phyloP scores from a whole-genome alignment of 2,888 invertebrate species.

The Aspidiotus rigidus region DNA sequence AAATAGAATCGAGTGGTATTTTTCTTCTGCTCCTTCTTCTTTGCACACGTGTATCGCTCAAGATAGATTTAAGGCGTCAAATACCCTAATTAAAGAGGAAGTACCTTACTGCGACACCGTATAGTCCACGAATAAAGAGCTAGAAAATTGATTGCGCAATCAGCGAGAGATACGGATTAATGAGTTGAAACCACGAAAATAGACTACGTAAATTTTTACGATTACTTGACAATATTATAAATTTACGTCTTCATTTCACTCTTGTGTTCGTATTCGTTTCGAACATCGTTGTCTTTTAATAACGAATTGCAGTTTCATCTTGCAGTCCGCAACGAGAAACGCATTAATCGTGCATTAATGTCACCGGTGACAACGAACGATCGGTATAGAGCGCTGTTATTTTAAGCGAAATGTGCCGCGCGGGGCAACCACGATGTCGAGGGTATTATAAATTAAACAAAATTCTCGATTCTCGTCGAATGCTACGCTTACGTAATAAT shows the following conservation, averaged over 20 bases:
- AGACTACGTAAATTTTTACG: not conserved
- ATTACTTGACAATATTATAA: slow-evolving; percentile 1
- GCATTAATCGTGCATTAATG: not conserved
- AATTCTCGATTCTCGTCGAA: too few relatives aligned
- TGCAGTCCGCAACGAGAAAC: not conserved
- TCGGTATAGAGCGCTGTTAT: not conserved
- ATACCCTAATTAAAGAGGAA: slow-evolving; percentile 21
- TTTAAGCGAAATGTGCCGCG: not conserved
- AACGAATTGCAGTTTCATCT: not conserved
- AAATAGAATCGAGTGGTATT: not conserved
- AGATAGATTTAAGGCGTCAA: slow-evolving; percentile 24
- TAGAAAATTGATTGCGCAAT: not conserved
- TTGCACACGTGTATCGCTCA: slow-evolving; percentile 25
- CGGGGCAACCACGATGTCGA: not conserved
- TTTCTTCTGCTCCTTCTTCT: not conserved
- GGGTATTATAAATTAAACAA: too few relatives aligned
- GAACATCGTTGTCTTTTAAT: not conserved
- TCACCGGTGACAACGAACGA: not conserved
- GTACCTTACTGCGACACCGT: not conserved
- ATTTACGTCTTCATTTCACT: not conserved
- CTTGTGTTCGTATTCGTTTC: not conserved
- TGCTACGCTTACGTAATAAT: too few relatives aligned
- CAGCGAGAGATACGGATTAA: not conserved
- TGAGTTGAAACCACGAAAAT: not conserved
- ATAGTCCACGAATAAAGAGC: not conserved